Base-by-base conservation (phyloP, 2,888 invertebrate species). In the Autographa pulchrina region DNA sequence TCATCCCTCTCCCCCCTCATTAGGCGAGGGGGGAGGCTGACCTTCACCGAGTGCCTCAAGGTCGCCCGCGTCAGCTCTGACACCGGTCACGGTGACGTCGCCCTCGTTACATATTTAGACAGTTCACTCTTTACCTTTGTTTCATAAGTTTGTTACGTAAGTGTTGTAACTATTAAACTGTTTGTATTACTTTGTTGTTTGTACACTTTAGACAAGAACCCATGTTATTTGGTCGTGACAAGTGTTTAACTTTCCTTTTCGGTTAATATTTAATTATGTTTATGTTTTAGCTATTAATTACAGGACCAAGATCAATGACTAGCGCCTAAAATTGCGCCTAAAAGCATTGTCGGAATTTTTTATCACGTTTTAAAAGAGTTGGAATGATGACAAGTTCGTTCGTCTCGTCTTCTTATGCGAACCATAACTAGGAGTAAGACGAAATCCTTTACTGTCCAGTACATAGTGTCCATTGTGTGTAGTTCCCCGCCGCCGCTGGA, bases 401-500 rank as follows among this genome's bases (percentile, higher is more conserved):
- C 35, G 9, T 11, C 11, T 38, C 9, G 11, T 38, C 38, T 38
- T 38, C 38, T 38, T 38, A 38, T 38, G 9, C 11, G 38, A 9
- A 38, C 11, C 2, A 11, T 38, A 38, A 0, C 11, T 38, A 38
- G 38, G 11, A 11, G 1, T 38, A 38, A 38, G 35, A 35, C 32
- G 6, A 35, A 35, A 35, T 1, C 35, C 35, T 35, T 35, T 3
- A 41, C 13, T 14, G 16, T 14, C 0, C 9, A 41, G 41, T 43
- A 43, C 16, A 16, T 6, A 14, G 5, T 14, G 0, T 14, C 41
- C 5, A 16, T 43, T 35, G 38, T 43, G 43, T 25, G 7, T 62
- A 93, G 93, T 31, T 90, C 93, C 0, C 93, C 93, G 1, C 90
- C 93, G 0, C 92, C 91, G 0, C 78, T 88, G 69, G 91, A 89